A percentile compares a stretch with the other conserved stretches of the same genome.
Evolutionary conservation across 2,113 vertebrate genomes (phyloP).

Genomic region (Saguinus midas): DNA sequence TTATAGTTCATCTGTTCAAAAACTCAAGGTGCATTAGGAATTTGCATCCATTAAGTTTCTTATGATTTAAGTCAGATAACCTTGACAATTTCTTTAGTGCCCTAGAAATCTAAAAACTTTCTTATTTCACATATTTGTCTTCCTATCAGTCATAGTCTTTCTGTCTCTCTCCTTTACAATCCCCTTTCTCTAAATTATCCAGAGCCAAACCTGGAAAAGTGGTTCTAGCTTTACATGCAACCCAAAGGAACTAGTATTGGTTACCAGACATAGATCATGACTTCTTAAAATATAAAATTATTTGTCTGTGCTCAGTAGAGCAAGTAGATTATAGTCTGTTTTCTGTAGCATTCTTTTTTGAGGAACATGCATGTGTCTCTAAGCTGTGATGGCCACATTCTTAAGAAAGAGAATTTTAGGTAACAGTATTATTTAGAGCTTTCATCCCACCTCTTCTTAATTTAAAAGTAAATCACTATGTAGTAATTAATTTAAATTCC

Average conservation of each 20-base stretch:
- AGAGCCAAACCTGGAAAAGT: neutral
- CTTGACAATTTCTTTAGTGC: neutral
- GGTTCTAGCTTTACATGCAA: neutral
- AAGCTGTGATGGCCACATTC: neutral
- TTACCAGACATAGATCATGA: neutral
- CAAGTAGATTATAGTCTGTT: neutral
- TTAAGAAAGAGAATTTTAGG: neutral
- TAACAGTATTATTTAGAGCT: neutral
- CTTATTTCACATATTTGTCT: neutral
- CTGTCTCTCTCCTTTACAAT: neutral
- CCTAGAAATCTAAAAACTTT: neutral
- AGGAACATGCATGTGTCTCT: neutral
- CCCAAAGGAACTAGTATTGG: conserved; percentile 15
- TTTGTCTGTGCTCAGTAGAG: neutral
- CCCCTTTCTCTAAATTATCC: conserved; percentile 5
- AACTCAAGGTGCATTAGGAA: neutral
- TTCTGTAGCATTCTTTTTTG: neutral
- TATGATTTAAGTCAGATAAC: neutral
- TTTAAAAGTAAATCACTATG: neutral
- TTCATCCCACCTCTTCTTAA: neutral
- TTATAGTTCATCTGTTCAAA: neutral
- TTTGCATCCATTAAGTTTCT: neutral
- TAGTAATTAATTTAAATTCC: neutral
- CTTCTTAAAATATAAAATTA: neutral
- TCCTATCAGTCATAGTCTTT: neutral